Conservation (phyloP, 2,888 invertebrate genomes). For the Carcina quercana region DNA sequence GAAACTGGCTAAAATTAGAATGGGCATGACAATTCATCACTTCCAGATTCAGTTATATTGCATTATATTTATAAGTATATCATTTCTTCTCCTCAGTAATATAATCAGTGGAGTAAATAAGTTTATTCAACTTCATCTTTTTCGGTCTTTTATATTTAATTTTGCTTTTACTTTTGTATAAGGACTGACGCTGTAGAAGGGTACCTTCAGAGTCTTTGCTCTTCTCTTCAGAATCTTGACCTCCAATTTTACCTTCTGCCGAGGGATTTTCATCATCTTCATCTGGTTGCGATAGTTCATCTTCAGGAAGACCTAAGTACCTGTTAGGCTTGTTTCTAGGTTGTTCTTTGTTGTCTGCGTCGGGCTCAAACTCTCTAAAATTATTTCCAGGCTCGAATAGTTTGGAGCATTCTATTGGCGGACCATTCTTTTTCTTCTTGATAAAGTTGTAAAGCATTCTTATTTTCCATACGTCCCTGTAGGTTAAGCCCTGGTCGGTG, state of each 20-base stretch:
- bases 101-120: background rate
- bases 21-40: too few relatives aligned
- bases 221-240: conserved; percentile 1
- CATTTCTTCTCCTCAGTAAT: background rate
- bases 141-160: conserved; percentile 12
- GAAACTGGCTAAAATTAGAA: too few relatives aligned
- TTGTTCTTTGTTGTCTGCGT: conserved; percentile 10
- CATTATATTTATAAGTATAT: too few relatives aligned
- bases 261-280: conserved; percentile 5
- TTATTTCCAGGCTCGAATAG: conserved; percentile 33
- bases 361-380: conserved; percentile 15
- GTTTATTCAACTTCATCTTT: background rate
- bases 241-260: conserved; percentile 8
- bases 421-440: conserved; percentile 10
- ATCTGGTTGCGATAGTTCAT: background rate
- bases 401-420: conserved; percentile 33
- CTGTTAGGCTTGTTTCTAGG: conserved; percentile 31
- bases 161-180: conserved; percentile 12
- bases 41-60: background rate
- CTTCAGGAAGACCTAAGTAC: conserved; percentile 24
- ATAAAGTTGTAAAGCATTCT: conserved; percentile 7
- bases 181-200: conserved; percentile 13
- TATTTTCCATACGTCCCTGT: conserved; percentile 1
- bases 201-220: conserved; percentile 11
- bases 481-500: background rate